phyloP scores from a whole-genome alignment of 2,888 invertebrate genomes.

The Drosophila bunnanda region DNA sequence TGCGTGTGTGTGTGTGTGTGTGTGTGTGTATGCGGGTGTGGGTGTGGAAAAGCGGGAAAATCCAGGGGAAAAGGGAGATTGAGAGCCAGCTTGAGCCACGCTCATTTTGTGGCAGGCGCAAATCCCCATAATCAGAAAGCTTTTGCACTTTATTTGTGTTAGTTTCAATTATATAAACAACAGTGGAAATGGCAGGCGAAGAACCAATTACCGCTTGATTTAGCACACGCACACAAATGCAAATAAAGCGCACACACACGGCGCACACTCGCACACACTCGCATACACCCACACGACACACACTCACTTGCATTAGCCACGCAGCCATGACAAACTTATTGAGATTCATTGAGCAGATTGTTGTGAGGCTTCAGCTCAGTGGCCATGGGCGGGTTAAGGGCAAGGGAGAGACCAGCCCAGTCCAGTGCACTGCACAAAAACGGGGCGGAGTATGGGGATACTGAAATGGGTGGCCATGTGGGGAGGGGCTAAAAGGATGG shows the following conservation, averaged over 20 bases:
- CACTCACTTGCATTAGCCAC: conserved; percentile 22
- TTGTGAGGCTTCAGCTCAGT: conserved; percentile 62
- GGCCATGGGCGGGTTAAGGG: conserved; percentile 4
- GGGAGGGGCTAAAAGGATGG: background rate
- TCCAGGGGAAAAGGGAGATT: background rate
- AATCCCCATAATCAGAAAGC: conserved; percentile 79
- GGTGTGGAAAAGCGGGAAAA: conserved; percentile 2
- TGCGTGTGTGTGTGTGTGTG: background rate
- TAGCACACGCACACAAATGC: conserved; percentile 69
- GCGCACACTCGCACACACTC: conserved; percentile 21
- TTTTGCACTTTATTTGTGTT: conserved; percentile 80
- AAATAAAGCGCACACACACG: conserved; percentile 51
- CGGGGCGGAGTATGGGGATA: background rate
- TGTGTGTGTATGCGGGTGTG: background rate
- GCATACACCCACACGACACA: too few species aligned
- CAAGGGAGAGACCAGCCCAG: background rate
- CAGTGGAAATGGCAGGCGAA: conserved; percentile 55
- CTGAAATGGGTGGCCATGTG: background rate
- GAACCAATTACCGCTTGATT: conserved; percentile 79
- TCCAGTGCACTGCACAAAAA: conserved; percentile 5
- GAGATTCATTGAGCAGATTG: conserved; percentile 78
- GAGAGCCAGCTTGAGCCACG: conserved; percentile 37
- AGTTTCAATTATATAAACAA: conserved; percentile 78
- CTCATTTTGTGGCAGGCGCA: conserved; percentile 74
- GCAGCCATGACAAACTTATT: conserved; percentile 69